A percentile compares a stretch with the other conserved stretches of the same genome.
Evolutionary conservation across 2,888 invertebrate genomes (phyloP).

Genomic region (Epinotia brunnichana): DNA sequence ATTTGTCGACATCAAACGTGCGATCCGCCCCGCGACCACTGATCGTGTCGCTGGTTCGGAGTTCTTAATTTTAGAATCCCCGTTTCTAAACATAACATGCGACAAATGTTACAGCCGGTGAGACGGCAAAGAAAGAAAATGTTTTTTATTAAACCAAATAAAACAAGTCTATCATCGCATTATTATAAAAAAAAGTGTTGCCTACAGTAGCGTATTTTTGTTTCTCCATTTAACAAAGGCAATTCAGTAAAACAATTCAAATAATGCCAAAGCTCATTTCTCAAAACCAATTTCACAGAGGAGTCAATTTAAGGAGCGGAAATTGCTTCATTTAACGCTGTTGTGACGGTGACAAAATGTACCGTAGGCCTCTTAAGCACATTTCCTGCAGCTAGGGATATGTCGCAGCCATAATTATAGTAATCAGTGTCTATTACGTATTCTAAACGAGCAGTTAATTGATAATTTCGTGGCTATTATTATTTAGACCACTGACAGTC

Average conservation of each 20-base stretch:
- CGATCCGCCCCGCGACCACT: constrained; percentile 16
- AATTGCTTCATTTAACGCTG: constrained; percentile 70
- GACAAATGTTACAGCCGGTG: constrained; percentile 25
- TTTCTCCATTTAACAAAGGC: constrained; percentile 51
- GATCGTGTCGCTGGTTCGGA: constrained; percentile 46
- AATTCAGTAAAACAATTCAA: constrained; percentile 61
- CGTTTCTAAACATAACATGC: constrained; percentile 21
- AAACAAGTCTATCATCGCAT: constrained; percentile 9
- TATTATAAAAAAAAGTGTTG: constrained; percentile 25
- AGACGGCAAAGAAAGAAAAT: not conserved
- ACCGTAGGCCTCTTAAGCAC: constrained; percentile 55
- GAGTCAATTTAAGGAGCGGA: constrained; percentile 69
- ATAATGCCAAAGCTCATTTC: constrained; percentile 60
- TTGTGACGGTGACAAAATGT: constrained; percentile 60
- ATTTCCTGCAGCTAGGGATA: constrained; percentile 43
- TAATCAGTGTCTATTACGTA: constrained; percentile 43
- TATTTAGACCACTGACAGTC: constrained; percentile 12
- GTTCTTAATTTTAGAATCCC: constrained; percentile 34
- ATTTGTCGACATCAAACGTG: constrained; percentile 38
- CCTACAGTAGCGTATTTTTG: constrained; percentile 50
- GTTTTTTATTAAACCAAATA: constrained; percentile 10
- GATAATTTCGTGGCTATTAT: constrained; percentile 37
- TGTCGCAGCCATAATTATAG: constrained; percentile 40
- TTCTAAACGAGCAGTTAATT: constrained; percentile 46
- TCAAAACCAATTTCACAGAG: constrained; percentile 60